These are phyloP conservation scores for Aplodontia rufa DNA, from an alignment of 2,113 vertebrate species.

Conservation along the genomic window DNA sequence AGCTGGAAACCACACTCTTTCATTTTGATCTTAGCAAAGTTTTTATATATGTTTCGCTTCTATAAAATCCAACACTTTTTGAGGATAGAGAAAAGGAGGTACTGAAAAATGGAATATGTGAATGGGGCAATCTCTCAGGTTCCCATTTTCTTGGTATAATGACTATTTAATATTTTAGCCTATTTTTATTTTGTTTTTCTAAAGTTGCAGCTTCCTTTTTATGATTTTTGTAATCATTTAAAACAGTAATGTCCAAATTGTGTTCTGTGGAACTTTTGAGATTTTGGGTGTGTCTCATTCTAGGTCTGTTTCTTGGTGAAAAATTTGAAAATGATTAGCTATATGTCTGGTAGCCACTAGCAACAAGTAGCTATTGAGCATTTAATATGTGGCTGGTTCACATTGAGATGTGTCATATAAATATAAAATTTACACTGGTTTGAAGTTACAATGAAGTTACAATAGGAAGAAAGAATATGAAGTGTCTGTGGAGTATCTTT, in stretches of 20 bases:
- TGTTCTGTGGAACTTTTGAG: not conserved
- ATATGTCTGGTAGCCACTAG: not conserved
- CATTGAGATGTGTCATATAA: not conserved
- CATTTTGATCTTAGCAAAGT: not conserved
- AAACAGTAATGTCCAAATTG: not conserved
- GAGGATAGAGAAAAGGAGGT: not conserved
- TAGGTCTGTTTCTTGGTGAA: not conserved
- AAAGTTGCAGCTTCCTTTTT: constrained; percentile 21
- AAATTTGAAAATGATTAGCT: not conserved
- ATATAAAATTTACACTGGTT: not conserved
- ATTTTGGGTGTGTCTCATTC: not conserved
- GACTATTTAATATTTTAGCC: not conserved
- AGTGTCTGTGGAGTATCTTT: not conserved
- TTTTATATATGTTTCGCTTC: not conserved
- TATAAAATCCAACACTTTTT: not conserved
- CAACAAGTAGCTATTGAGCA: not conserved
- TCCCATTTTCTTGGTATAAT: not conserved
- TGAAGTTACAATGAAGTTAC: too few relatives aligned
- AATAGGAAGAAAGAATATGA: not conserved
- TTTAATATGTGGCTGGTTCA: not conserved
- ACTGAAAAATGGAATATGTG: not conserved
- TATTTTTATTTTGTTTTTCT: constrained; percentile 47
- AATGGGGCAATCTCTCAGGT: not conserved
- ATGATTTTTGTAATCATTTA: constrained; percentile 1
- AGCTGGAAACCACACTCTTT: not conserved